These are phyloP conservation scores for Schizothorax lantsangensis DNA, from an alignment of 2,797 vertebrate species.

Conservation along the genomic window DNA sequence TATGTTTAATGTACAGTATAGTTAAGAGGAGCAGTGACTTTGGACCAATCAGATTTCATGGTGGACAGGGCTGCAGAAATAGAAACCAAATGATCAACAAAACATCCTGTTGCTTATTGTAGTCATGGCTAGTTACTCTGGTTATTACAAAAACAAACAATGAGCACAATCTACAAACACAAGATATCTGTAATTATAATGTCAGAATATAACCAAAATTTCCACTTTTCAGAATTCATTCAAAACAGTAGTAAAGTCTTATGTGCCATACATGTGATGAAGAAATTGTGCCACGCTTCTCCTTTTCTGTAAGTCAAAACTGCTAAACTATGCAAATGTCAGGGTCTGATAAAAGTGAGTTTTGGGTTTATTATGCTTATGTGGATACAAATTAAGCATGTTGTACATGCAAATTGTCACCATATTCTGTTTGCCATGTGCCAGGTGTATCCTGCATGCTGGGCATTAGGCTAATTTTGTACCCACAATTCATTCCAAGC, in stretches of 20 bases:
- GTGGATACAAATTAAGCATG: neutral
- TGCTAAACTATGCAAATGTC: neutral
- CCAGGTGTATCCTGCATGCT: neutral
- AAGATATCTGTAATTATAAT: neutral
- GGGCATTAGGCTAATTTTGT: slow-evolving; percentile 44
- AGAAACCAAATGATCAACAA: neutral
- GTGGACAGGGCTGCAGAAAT: neutral
- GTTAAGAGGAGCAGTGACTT: neutral
- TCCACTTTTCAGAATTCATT: neutral
- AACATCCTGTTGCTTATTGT: neutral
- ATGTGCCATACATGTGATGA: neutral
- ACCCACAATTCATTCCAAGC: slow-evolving; percentile 35
- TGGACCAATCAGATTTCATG: neutral
- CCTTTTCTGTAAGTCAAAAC: neutral
- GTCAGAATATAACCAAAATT: neutral
- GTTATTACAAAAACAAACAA: neutral
- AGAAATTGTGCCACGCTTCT: neutral
- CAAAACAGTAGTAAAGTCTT: neutral
- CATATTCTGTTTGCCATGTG: slow-evolving; percentile 7
- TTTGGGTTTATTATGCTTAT: slow-evolving; percentile 19
- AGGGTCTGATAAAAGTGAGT: slow-evolving; percentile 15
- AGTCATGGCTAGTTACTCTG: neutral
- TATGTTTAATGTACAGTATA: neutral
- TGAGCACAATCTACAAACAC: neutral
- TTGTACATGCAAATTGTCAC: slow-evolving; percentile 28